phyloP scores from a whole-genome alignment of 2,888 invertebrate species.

The Drosophila prostipennis region DNA sequence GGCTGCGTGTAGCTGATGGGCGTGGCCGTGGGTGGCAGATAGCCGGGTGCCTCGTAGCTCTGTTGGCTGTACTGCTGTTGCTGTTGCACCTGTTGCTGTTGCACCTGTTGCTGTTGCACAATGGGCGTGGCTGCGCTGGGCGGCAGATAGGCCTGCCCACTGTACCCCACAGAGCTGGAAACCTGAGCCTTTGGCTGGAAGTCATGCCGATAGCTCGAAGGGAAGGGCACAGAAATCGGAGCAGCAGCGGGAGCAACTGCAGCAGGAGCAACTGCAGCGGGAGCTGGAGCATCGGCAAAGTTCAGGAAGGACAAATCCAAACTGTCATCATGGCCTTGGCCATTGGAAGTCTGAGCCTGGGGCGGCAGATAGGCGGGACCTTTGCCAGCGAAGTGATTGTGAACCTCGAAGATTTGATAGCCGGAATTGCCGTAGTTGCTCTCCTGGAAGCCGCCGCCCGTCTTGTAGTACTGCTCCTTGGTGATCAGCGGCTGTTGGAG shows the following conservation, averaged over 20 bases:
- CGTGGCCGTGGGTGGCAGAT: constrained; percentile 10
- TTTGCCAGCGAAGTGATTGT: constrained; percentile 63
- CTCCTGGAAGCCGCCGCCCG: constrained; percentile 60
- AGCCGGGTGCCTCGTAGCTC: constrained; percentile 29
- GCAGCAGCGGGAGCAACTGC: constrained; percentile 16
- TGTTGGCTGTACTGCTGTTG: constrained; percentile 28
- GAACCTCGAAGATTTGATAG: constrained; percentile 78
- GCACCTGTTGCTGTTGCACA: constrained; percentile 7
- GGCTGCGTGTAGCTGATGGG: constrained; percentile 31
- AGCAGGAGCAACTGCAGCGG: constrained; percentile 13
- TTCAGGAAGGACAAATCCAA: constrained; percentile 69
- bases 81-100: constrained; percentile 8
- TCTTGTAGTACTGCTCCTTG: constrained; percentile 41
- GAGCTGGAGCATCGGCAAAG: constrained; percentile 48
- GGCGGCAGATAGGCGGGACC: constrained; percentile 55
- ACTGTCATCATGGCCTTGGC: constrained; percentile 60
- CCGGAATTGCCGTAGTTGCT: constrained; percentile 67
- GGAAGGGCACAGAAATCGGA: constrained; percentile 64
- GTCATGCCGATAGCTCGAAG: constrained; percentile 72
- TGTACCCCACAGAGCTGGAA: constrained; percentile 9
- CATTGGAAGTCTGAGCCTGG: constrained; percentile 21
- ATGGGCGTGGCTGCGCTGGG: constrained; percentile 34
- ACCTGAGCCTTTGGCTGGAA: constrained; percentile 45
- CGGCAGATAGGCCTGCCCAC: constrained; percentile 56
- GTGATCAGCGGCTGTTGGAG: constrained; percentile 30